These are phyloP conservation scores for Seira musarum DNA, from an alignment of 2,888 invertebrate genomes.

Conservation along the genomic window DNA sequence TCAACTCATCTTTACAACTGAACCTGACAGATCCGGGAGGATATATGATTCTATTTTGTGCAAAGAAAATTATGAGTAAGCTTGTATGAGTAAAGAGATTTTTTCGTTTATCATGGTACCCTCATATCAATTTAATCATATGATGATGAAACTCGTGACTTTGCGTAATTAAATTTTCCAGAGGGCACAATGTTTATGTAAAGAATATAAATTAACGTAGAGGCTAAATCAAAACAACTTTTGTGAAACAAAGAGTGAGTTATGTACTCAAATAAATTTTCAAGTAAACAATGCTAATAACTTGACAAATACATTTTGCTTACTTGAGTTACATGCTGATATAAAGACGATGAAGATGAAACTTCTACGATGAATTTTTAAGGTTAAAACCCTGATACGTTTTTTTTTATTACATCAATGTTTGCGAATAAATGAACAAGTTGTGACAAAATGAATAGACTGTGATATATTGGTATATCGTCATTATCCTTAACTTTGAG, in stretches of 20 bases:
- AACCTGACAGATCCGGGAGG: constrained; percentile 49
- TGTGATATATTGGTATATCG: no score
- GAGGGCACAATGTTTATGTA: constrained; percentile 44
- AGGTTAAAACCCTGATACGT: not conserved
- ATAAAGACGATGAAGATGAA: constrained; percentile 1
- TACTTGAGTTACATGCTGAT: not conserved
- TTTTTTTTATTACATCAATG: no score
- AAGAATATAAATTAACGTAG: constrained; percentile 43
- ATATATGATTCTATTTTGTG: not conserved
- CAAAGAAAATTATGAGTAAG: no score
- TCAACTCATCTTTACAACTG: constrained; percentile 35
- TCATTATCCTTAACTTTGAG: no score
- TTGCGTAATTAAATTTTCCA: constrained; percentile 58
- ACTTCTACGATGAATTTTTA: not conserved
- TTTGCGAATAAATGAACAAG: no score
- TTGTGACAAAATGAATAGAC: no score
- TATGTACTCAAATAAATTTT: constrained; percentile 1
- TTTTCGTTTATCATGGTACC: no score
- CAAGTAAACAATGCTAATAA: constrained; percentile 37
- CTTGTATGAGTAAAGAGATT: no score
- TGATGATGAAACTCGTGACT: constrained; percentile 50
- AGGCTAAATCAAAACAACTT: constrained; percentile 21
- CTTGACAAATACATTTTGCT: constrained; percentile 30
- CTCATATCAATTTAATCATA: no score
- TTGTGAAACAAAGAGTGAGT: constrained; percentile 15